Percentiles rank a stretch among this genome's conserved stretches.
Conservation (phyloP, 2,797 vertebrate genomes). For the Hemitrygon akajei region DNA sequence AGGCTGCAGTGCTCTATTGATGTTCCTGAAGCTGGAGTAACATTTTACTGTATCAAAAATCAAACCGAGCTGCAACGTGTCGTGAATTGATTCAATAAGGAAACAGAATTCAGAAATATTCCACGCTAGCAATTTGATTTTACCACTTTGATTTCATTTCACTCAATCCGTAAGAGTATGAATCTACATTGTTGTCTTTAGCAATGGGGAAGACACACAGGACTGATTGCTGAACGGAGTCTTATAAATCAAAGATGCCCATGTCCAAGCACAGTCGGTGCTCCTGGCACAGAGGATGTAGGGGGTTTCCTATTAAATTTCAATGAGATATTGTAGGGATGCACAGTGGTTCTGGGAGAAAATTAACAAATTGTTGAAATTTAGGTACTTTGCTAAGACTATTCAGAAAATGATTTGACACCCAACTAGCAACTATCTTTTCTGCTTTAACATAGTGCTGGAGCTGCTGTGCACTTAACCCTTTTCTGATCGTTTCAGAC, state of each 20-base stretch:
- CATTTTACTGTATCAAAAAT: slow-evolving; percentile 25
- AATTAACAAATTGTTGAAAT: not conserved
- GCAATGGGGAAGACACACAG: not conserved
- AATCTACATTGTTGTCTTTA: not conserved
- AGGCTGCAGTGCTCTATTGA: slow-evolving; percentile 23
- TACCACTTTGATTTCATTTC: not conserved
- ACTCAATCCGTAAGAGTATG: not conserved
- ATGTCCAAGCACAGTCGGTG: not conserved
- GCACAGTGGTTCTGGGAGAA: not conserved
- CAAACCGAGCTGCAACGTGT: not conserved
- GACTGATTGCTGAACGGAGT: not conserved
- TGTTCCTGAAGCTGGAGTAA: not conserved
- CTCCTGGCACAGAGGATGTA: not conserved
- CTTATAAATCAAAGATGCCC: not conserved
- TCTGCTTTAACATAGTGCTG: not conserved
- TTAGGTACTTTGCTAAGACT: not conserved
- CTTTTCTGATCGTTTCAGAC: not conserved
- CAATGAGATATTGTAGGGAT: not conserved
- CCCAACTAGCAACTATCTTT: not conserved
- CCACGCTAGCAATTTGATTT: not conserved
- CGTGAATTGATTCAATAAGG: not conserved
- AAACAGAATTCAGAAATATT: not conserved
- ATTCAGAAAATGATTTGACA: not conserved
- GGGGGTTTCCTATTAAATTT: not conserved
- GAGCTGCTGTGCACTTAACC: not conserved